Percentiles rank a stretch among this genome's conserved stretches.
phyloP scores from a whole-genome alignment of 2,113 vertebrate genomes.

The Psettodes erumei region DNA sequence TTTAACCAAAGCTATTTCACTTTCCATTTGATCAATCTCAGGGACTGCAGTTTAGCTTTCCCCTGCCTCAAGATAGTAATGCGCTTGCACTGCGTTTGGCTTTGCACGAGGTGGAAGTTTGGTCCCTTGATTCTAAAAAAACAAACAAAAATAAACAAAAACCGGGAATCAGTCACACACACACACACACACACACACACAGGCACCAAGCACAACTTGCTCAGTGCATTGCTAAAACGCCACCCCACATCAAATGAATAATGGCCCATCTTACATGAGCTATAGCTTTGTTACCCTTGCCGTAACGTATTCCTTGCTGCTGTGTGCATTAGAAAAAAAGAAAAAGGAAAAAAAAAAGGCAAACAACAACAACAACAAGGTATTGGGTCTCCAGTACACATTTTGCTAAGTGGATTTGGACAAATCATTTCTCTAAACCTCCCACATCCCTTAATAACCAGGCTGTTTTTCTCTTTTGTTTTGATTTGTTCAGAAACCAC shows the following conservation, averaged over 20 bases:
- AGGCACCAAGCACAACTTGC: slow-evolving; percentile 31
- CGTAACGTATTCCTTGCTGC: slow-evolving; percentile 26
- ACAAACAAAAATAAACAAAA: too few species aligned
- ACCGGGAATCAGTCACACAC: background rate
- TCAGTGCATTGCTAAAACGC: slow-evolving; percentile 36
- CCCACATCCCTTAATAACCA: background rate
- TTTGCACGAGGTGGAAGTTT: too few species aligned
- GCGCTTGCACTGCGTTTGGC: too few species aligned
- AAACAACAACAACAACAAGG: slow-evolving; percentile 12
- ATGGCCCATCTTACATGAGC: slow-evolving; percentile 18
- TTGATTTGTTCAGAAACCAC: background rate
- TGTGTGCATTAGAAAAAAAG: slow-evolving; percentile 25
- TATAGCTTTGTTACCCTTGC: slow-evolving; percentile 21
- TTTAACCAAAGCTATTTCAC: background rate
- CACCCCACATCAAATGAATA: slow-evolving; percentile 36
- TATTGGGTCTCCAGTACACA: slow-evolving; percentile 5
- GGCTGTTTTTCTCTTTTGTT: background rate
- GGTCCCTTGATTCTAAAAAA: too few species aligned
- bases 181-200: background rate
- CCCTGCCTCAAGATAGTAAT: too few species aligned
- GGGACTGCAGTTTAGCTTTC: too few species aligned
- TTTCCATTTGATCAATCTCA: too few species aligned
- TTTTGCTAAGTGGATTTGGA: slow-evolving; percentile 3
- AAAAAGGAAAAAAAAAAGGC: slow-evolving; percentile 35
- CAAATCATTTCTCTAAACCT: slow-evolving; percentile 8